A percentile compares a stretch with the other conserved stretches of the same genome.
Conservation (phyloP, 2,113 vertebrate genomes). For the Pygoscelis antarcticus region DNA sequence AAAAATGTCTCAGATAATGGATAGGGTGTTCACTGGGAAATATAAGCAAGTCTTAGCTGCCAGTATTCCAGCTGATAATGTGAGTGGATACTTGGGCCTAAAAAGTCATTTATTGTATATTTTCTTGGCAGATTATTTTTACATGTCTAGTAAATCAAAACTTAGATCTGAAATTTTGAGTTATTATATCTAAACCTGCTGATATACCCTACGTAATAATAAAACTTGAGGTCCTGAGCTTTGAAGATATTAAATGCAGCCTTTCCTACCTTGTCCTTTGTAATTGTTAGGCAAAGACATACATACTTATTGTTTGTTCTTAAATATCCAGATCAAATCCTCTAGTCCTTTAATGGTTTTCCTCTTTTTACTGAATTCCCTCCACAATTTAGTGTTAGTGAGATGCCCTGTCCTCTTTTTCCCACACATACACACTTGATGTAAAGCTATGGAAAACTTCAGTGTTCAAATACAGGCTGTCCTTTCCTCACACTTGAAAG, state of each 20-base stretch:
- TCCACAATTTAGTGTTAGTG: background rate
- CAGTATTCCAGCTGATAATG: background rate
- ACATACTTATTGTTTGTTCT: background rate
- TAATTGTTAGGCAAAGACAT: background rate
- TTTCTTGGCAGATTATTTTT: background rate
- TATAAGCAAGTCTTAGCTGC: background rate
- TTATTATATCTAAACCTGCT: background rate
- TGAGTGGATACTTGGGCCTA: background rate
- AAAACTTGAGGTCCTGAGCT: background rate
- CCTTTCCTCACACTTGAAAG: background rate
- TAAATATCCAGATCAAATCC: background rate
- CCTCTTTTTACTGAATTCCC: background rate
- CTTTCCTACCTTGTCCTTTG: background rate
- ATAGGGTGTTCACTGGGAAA: background rate
- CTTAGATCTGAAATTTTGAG: background rate
- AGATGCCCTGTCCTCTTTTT: background rate
- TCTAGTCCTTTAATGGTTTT: background rate
- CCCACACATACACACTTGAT: fast-evolving
- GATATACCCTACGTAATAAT: background rate
- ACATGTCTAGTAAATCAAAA: background rate
- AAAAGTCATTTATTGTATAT: background rate
- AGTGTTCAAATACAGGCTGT: background rate
- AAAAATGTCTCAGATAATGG: background rate
- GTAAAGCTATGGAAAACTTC: background rate
- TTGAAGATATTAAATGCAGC: background rate